Evolutionary conservation across 1,140 invertebrate genomes (phyloP), one percentile per base, ranked within the genome.

Genomic region (Diorhabda carinulata): DNA sequence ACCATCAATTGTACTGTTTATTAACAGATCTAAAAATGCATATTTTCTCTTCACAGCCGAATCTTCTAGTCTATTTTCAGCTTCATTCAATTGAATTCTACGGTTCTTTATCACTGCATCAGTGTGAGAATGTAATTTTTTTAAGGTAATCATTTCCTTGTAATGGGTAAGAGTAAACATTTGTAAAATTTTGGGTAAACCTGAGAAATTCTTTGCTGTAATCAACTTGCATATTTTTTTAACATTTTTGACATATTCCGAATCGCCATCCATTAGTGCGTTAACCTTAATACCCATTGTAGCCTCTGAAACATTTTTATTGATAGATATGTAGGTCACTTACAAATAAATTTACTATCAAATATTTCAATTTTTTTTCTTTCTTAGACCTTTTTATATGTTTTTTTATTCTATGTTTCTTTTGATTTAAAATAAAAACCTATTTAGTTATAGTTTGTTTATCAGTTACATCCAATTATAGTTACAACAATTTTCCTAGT

Each of bases 11-110:
- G 84, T 85, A 66, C 83, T 83, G 75, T 88, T 84, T 9, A 93
- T 83, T 6, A 93, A 78, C 56, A 91, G 79, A 82, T 93, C 92
- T 65, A 94, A 82, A 78, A 94, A 93, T 2, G 90, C 90, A 10
- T 88, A 77, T 67, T 86, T 82, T 74, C 84, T 86, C 76, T 84
- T 87, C 70, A 81, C 82, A 43, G 72, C 75, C 70, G 68, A 67
- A 74, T 68, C 73, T 52, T 77, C 75, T 6, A 47, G 25, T 25
- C 25, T 25, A 25, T 25, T 25, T 58, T 69, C 57, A 7, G 65
- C 40, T 25, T 25, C 0, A 25, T 25, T 25, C 25, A 25, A 25
- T 63, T 82, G 79, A 64, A 78, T 70, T 8, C 76, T 75, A 25
- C 81, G 73, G 40, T 79, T 76, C 10, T 64, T 25, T 62, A 77